Conservation (phyloP, 2,888 invertebrate species). For the Parnassius smintheus region DNA sequence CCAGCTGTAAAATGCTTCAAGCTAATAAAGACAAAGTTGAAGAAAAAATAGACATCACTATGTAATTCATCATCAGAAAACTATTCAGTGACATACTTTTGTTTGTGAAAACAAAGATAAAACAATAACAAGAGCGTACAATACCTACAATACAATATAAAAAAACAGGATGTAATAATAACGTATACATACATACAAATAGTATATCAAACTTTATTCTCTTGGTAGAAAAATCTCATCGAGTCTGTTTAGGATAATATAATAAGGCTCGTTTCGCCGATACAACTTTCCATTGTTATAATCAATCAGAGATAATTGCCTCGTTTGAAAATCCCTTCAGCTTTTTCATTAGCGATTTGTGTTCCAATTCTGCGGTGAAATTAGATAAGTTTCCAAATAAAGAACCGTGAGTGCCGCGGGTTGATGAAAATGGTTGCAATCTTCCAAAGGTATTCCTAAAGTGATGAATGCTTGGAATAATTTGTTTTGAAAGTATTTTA, state of each 20-base stretch:
- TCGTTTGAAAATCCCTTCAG: constrained; percentile 4
- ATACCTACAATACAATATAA: too few species aligned
- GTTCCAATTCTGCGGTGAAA: constrained; percentile 4
- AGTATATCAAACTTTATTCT: not conserved
- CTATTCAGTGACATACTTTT: too few species aligned
- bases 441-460: not conserved
- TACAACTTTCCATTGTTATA: not conserved
- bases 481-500: too few species aligned
- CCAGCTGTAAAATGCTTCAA: too few species aligned
- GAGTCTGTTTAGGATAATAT: not conserved
- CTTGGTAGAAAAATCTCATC: not conserved
- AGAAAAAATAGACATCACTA: too few species aligned
- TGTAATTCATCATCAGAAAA: too few species aligned
- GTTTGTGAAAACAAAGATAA: too few species aligned
- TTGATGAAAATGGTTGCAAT: not conserved
- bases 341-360: constrained; percentile 11
- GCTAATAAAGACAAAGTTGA: too few species aligned
- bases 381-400: constrained; percentile 18
- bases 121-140: too few species aligned
- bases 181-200: not conserved
- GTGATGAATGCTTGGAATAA: too few species aligned
- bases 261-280: not conserved
- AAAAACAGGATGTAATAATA: too few species aligned
- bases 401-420: not conserved
- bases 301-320: constrained; percentile 12